Conservation (phyloP, 2,888 invertebrate genomes). For the Ichneumon xanthorius region DNA sequence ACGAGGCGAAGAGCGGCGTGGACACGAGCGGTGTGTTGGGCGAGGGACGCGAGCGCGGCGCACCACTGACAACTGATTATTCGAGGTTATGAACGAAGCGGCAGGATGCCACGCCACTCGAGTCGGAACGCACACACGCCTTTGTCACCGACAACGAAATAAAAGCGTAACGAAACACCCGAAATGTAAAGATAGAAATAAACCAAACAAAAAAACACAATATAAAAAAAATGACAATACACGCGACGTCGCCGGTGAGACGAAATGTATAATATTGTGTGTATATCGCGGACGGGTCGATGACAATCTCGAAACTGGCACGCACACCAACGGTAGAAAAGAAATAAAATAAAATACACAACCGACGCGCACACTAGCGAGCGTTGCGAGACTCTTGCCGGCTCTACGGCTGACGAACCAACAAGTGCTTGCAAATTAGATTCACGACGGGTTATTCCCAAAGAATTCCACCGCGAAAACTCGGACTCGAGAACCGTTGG, state of each 20-base stretch:
- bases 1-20: conserved; percentile 32
- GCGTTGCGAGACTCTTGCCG: conserved; percentile 9
- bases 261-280: background rate
- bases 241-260: background rate
- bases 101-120: conserved; percentile 34
- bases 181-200: background rate
- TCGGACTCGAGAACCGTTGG: background rate
- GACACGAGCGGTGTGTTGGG: conserved; percentile 26
- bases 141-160: conserved; percentile 1
- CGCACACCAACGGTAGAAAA: background rate
- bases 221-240: background rate
- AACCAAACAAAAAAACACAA: background rate
- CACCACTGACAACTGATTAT: conserved; percentile 43
- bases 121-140: background rate
- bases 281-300: conserved; percentile 25
- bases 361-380: conserved; percentile 3
- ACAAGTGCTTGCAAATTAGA: conserved; percentile 32
- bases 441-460: background rate
- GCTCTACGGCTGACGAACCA: conserved; percentile 26
- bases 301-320: conserved; percentile 19
- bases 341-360: background rate
- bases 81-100: conserved; percentile 57
- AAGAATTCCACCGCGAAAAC: background rate
- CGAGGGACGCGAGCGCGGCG: conserved; percentile 40
- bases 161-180: background rate